These are phyloP conservation scores for Psylliodes chrysocephalus DNA, from an alignment of 2,888 invertebrate genomes.

Conservation along the genomic window DNA sequence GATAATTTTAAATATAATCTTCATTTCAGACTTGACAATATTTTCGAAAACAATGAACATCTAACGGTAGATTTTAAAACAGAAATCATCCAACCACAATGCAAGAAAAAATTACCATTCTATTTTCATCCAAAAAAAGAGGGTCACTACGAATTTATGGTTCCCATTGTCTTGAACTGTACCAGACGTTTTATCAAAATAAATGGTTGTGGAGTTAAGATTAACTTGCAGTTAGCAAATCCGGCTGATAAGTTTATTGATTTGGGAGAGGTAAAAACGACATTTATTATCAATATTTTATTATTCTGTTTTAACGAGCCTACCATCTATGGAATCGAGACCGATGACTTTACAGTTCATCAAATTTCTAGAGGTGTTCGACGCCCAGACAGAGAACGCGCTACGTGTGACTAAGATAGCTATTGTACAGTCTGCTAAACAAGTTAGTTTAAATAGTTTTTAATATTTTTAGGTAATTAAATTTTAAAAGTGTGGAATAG, in stretches of 20 bases:
- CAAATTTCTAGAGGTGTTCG: too few relatives aligned
- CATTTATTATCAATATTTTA: too few relatives aligned
- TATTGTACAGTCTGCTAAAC: too few relatives aligned
- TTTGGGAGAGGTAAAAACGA: conserved; percentile 58
- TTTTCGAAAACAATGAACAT: conserved; percentile 65
- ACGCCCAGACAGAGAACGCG: too few relatives aligned
- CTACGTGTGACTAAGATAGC: too few relatives aligned
- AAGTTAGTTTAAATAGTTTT: too few relatives aligned
- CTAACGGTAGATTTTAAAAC: conserved; percentile 66
- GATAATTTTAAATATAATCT: too few relatives aligned
- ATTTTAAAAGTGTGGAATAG: too few relatives aligned
- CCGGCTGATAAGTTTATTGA: conserved; percentile 61
- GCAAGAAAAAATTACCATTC: conserved; percentile 65
- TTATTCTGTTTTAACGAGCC: too few relatives aligned
- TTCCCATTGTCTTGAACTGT: conserved; percentile 69
- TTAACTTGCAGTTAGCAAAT: conserved; percentile 60
- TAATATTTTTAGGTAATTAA: too few relatives aligned
- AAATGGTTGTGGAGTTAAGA: conserved; percentile 68
- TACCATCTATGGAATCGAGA: too few relatives aligned
- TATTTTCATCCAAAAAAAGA: conserved; percentile 69
- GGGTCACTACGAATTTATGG: conserved; percentile 65
- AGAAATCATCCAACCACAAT: conserved; percentile 63
- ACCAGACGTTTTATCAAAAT: conserved; percentile 67
- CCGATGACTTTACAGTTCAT: too few relatives aligned
- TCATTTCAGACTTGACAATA: conserved; percentile 66